A percentile compares a stretch with the other conserved stretches of the same genome.
Conservation (phyloP, 2,113 vertebrate species). For the Tichodroma muraria region DNA sequence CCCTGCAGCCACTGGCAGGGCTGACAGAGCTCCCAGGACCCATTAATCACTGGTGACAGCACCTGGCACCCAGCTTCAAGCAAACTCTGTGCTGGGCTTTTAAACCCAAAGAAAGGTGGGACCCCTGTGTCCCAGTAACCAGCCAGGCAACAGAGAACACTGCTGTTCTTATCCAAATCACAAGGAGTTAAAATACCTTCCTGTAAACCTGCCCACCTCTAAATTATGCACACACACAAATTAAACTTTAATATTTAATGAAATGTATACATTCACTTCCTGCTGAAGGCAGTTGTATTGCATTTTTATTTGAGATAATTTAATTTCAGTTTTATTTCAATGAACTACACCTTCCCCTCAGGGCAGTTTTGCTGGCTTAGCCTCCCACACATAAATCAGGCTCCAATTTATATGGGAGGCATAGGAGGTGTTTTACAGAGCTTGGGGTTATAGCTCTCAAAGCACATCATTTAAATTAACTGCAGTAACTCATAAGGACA, state of each 20-base stretch:
- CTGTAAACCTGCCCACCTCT: neutral
- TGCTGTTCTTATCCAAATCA: neutral
- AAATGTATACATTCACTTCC: slow-evolving; percentile 75
- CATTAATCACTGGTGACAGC: neutral
- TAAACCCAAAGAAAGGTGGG: neutral
- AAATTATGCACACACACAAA: slow-evolving; percentile 63
- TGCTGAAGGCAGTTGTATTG: slow-evolving; percentile 80
- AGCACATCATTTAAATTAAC: slow-evolving; percentile 23
- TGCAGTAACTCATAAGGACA: slow-evolving; percentile 55
- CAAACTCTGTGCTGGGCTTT: neutral
- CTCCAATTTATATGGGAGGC: slow-evolving; percentile 65
- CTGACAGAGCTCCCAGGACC: neutral
- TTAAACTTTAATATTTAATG: slow-evolving; percentile 90
- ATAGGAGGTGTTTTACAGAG: slow-evolving; percentile 42
- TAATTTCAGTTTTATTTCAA: slow-evolving; percentile 79
- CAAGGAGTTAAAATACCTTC: neutral
- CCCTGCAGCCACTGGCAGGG: neutral
- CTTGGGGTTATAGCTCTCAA: slow-evolving; percentile 31
- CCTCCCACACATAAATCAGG: slow-evolving; percentile 74
- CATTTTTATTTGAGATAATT: slow-evolving; percentile 79
- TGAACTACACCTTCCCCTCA: slow-evolving; percentile 69
- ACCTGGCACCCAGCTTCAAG: neutral
- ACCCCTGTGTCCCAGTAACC: neutral
- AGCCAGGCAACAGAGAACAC: neutral
- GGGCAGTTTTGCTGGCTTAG: slow-evolving; percentile 63